A percentile compares a stretch with the other conserved stretches of the same genome.
phyloP scores from a whole-genome alignment of 2,888 invertebrate genomes.

The Caenorhabditis panamensis region DNA sequence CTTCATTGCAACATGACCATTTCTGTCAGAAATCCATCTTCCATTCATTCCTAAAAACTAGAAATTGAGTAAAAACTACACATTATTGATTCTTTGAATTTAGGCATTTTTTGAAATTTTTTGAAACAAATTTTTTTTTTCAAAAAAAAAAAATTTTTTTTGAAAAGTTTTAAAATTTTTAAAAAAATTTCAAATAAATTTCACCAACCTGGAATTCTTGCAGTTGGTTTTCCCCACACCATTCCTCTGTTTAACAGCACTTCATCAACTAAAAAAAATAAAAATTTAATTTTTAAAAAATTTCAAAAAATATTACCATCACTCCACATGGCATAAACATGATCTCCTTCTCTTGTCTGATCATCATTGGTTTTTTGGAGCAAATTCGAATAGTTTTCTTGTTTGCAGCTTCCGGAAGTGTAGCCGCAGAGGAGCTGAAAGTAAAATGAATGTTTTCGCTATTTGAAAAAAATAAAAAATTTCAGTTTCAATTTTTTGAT shows the following conservation, averaged over 20 bases:
- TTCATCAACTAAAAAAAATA: constrained; percentile 75
- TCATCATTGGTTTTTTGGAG: constrained; percentile 79
- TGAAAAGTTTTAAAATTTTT: not conserved
- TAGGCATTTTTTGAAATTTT: no score
- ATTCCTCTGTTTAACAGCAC: constrained; percentile 78
- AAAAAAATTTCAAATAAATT: not conserved
- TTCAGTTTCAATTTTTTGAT: not conserved
- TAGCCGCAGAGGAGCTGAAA: constrained; percentile 77
- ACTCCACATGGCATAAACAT: constrained; percentile 80
- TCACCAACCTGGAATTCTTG: constrained; percentile 76
- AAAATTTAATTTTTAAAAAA: not conserved
- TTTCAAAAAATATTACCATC: constrained; percentile 66
- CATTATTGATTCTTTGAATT: no score
- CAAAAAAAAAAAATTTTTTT: constrained; percentile 1
- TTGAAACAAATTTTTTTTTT: no score
- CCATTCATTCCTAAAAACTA: constrained; percentile 64
- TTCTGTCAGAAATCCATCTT: constrained; percentile 79
- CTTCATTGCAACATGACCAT: constrained; percentile 81
- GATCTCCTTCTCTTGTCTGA: constrained; percentile 76
- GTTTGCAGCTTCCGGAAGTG: constrained; percentile 78
- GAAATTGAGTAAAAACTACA: no score
- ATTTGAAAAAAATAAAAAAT: not conserved
- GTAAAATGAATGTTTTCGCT: not conserved
- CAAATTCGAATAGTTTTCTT: constrained; percentile 79
- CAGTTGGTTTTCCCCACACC: constrained; percentile 81